These are phyloP conservation scores for Hiodon tergisus DNA, from an alignment of 2,113 vertebrate species.

Conservation along the genomic window DNA sequence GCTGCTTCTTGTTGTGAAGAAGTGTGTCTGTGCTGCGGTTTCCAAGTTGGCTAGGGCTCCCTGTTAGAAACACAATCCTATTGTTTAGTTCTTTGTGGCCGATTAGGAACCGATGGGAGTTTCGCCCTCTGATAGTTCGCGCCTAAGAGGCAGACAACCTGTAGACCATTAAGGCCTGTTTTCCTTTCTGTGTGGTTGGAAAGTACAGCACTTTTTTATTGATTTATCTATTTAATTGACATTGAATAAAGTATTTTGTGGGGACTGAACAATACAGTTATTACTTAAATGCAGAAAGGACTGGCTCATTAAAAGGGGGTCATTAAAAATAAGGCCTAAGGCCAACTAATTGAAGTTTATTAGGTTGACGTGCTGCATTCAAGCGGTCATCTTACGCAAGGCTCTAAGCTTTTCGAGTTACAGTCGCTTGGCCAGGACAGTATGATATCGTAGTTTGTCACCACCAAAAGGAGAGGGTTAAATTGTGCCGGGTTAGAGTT, in stretches of 20 bases:
- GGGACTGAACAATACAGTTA: background rate
- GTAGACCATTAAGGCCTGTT: background rate
- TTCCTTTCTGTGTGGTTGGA: background rate
- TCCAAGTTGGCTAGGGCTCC: slow-evolving; percentile 42
- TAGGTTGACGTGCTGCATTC: background rate
- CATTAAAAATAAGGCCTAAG: background rate
- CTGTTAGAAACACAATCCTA: slow-evolving; percentile 50
- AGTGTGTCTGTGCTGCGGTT: slow-evolving; percentile 41
- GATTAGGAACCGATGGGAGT: slow-evolving; percentile 41
- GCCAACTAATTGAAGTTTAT: slow-evolving; percentile 12
- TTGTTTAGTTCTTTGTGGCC: slow-evolving; percentile 58
- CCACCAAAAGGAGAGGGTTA: too few relatives aligned
- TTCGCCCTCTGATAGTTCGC: slow-evolving; percentile 31
- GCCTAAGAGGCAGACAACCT: slow-evolving; percentile 24
- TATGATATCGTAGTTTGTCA: too few relatives aligned
- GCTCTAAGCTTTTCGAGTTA: too few relatives aligned
- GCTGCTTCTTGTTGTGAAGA: slow-evolving; percentile 15
- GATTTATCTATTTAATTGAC: slow-evolving; percentile 5
- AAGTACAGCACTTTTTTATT: background rate
- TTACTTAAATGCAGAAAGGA: slow-evolving; percentile 1
- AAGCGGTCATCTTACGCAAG: background rate
- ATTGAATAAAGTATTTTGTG: slow-evolving; percentile 5
- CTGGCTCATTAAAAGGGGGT: background rate
- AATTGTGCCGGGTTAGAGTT: too few relatives aligned
- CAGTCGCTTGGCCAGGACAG: too few relatives aligned